phyloP scores from a whole-genome alignment of 2,797 vertebrate species.

The Gymnothorax reevesii region DNA sequence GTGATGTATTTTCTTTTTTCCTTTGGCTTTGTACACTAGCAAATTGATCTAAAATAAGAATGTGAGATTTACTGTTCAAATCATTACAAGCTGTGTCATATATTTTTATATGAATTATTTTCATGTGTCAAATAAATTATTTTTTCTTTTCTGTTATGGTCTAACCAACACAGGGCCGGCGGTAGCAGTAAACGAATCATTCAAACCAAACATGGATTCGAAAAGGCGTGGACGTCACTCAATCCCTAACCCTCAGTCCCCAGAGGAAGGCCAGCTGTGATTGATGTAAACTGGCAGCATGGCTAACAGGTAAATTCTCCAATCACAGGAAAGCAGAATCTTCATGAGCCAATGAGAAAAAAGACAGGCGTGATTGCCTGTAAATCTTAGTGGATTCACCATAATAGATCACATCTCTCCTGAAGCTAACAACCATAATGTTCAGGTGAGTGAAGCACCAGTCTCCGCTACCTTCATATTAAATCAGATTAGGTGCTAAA shows the following conservation, averaged over 20 bases:
- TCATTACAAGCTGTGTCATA: not conserved
- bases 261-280: not conserved
- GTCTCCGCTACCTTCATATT: constrained; percentile 13
- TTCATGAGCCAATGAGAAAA: not conserved
- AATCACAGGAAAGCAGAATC: not conserved
- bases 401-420: not conserved
- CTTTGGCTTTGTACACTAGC: no score
- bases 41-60: no score
- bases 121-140: not conserved
- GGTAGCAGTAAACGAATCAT: not conserved
- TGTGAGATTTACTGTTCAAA: no score
- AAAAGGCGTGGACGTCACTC: not conserved
- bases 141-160: no score
- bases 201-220: not conserved
- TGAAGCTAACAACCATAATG: constrained; percentile 5
- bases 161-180: no score
- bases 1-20: no score
- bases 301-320: not conserved
- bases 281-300: not conserved
- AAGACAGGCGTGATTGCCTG: not conserved
- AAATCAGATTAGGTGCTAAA: constrained; percentile 13
- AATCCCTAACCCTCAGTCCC: not conserved
- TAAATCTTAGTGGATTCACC: not conserved
- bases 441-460: constrained; percentile 14
- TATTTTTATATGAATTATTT: not conserved